Percentiles rank a stretch among this genome's conserved stretches.
Evolutionary conservation across 1,140 invertebrate species (phyloP).

Genomic region (Pissodes strobi): DNA sequence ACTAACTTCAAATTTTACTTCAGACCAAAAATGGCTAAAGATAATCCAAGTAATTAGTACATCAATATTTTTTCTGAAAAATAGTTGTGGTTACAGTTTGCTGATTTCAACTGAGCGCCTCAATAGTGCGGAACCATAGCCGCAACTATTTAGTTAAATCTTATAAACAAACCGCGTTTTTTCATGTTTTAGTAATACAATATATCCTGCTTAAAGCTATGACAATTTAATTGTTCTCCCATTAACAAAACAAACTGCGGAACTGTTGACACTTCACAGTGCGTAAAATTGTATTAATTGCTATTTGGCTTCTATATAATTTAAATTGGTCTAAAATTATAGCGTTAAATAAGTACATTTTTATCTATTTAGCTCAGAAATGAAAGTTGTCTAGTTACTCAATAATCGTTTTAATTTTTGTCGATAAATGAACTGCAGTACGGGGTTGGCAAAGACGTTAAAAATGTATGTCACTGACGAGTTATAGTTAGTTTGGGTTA

Average conservation of each 20-base stretch:
- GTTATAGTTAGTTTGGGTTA: too few relatives aligned
- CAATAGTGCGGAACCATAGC: constrained; percentile 7
- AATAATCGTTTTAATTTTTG: too few relatives aligned
- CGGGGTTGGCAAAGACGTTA: too few relatives aligned
- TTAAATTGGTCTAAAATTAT: constrained; percentile 8
- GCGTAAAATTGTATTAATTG: constrained; percentile 19
- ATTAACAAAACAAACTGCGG: constrained; percentile 20
- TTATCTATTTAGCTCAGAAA: too few relatives aligned
- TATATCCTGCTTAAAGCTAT: constrained; percentile 18
- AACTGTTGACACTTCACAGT: constrained; percentile 16
- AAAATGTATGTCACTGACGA: too few relatives aligned
- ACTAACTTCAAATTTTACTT: background rate
- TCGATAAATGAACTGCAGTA: too few relatives aligned
- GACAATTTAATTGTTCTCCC: constrained; percentile 24
- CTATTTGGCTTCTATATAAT: background rate
- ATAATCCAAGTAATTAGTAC: too few relatives aligned
- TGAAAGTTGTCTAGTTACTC: too few relatives aligned
- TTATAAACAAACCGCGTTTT: constrained; percentile 5
- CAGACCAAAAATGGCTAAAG: background rate
- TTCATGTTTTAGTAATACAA: constrained; percentile 6
- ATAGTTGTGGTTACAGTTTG: background rate
- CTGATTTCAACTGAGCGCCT: background rate
- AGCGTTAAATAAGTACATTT: too few relatives aligned
- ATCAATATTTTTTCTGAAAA: too few relatives aligned
- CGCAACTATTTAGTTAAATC: constrained; percentile 13